Evolutionary conservation across 2,113 vertebrate species (phyloP), one percentile per base, ranked within the genome.

Genomic region (Lophochroa leadbeateri): DNA sequence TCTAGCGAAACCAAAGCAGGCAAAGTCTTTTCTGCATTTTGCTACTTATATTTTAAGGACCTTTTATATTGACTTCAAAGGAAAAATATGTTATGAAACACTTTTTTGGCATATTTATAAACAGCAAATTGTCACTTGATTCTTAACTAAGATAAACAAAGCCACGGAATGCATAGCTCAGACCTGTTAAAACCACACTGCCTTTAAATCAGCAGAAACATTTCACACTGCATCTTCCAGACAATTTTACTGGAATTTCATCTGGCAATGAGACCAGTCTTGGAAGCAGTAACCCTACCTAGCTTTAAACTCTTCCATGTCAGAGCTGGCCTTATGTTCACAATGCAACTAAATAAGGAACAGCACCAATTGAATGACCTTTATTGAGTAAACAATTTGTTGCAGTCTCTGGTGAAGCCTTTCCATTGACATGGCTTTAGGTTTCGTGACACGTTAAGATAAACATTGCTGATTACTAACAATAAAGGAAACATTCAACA

Each of bases 61-160:
- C 10, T 93, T 82, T 85, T 82, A 71, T 87, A 93, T 90, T 93
- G 64, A 78, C 82, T 90, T 92, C 47, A 96, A 92, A 92, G 49
- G 24, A 39, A 91, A 90, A 92, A 41, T 60, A 85, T 83, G 39
- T 67, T 81, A 67, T 35, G 87, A 86, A 63, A 31, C 17, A 55
- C 33, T n/a, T 92, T 87, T 89, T 80, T 23, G 41, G 25, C 9
- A 5, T 94, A 82, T 83, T 96, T 97, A 70, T 94, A 85, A 85
- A 68, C 68, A 89, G 61, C 11, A 86, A 91, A 92, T 93, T 86
- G n/a, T 75, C 74, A 53, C 60, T 96, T 97, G 64, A 47, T 94
- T 96, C 90, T 94, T 91, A 83, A 95, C 68, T 25, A 90, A 83
- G 44, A 49, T 87, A 97, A 97, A 94, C 86, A 97, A 96, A 96